Percentiles rank a stretch among this genome's conserved stretches.
Evolutionary conservation across 1,140 invertebrate genomes (phyloP).

Genomic region (Rhyzopertha dominica): DNA sequence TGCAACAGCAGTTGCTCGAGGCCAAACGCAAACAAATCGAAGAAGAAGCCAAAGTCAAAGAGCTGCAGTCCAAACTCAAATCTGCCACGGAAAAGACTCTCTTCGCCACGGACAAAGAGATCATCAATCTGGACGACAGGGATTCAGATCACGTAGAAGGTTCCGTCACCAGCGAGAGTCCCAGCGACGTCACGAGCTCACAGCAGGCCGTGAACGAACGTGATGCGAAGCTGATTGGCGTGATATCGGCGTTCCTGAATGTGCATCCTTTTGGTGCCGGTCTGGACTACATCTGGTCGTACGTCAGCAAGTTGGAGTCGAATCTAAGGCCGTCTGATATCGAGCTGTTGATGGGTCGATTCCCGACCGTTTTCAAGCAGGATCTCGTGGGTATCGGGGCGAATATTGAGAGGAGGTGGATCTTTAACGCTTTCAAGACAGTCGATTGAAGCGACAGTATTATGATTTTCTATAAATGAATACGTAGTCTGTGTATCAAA

Average conservation of each 20-base stretch:
- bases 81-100: constrained; percentile 27
- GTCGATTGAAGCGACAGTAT: not conserved
- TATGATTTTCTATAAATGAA: not conserved
- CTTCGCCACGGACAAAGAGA: constrained; percentile 28
- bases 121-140: constrained; percentile 39
- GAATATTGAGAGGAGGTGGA: constrained; percentile 73
- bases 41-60: constrained; percentile 57
- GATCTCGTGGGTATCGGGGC: constrained; percentile 70
- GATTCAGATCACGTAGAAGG: constrained; percentile 37
- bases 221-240: constrained; percentile 67
- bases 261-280: constrained; percentile 84
- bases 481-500: no score
- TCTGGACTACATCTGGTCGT: constrained; percentile 79
- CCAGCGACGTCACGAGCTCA: constrained; percentile 14
- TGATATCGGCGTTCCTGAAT: constrained; percentile 78
- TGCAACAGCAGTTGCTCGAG: constrained; percentile 71
- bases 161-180: constrained; percentile 16
- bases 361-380: constrained; percentile 71
- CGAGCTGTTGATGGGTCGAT: constrained; percentile 67
- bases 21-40: constrained; percentile 58
- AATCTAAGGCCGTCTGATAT: constrained; percentile 64
- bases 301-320: constrained; percentile 69
- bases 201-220: constrained; percentile 21
- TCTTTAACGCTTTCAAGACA: constrained; percentile 61
- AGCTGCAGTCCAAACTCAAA: constrained; percentile 53